A percentile compares a stretch with the other conserved stretches of the same genome.
These are phyloP conservation scores for Podarcis muralis DNA, from an alignment of 2,113 vertebrate species.

Conservation along the genomic window DNA sequence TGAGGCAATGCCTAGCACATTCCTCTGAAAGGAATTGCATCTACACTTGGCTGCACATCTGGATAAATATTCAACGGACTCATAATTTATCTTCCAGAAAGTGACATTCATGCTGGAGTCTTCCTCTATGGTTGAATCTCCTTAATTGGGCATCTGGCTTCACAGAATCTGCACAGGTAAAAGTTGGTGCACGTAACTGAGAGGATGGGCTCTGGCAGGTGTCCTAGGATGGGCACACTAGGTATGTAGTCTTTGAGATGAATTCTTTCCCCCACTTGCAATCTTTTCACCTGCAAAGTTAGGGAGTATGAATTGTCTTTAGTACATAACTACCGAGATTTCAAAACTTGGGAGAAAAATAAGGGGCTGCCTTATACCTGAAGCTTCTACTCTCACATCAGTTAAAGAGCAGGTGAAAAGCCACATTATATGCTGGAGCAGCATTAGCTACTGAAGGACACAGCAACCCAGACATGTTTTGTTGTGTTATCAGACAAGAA, in stretches of 20 bases:
- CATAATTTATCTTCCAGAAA: too few species aligned
- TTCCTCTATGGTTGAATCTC: too few species aligned
- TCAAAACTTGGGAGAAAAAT: not conserved
- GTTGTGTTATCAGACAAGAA: not conserved
- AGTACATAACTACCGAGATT: not conserved
- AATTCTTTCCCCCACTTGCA: not conserved
- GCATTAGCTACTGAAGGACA: not conserved
- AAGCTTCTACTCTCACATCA: not conserved
- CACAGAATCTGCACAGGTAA: not conserved
- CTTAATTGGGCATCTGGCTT: too few species aligned
- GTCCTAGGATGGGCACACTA: not conserved
- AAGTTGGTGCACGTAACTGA: not conserved
- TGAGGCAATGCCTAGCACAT: too few species aligned
- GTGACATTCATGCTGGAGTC: too few species aligned
- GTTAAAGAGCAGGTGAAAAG: not conserved
- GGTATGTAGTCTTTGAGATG: not conserved
- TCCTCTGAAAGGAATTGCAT: not conserved
- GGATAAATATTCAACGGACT: too few species aligned
- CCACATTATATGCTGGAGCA: not conserved
- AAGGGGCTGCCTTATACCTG: not conserved
- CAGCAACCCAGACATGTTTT: not conserved
- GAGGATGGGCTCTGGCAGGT: not conserved
- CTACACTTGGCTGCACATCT: too few species aligned
- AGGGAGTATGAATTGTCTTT: not conserved
- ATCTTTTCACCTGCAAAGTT: not conserved